These are phyloP conservation scores for Baryphthengus martii DNA, from an alignment of 2,113 vertebrate species.

Conservation along the genomic window DNA sequence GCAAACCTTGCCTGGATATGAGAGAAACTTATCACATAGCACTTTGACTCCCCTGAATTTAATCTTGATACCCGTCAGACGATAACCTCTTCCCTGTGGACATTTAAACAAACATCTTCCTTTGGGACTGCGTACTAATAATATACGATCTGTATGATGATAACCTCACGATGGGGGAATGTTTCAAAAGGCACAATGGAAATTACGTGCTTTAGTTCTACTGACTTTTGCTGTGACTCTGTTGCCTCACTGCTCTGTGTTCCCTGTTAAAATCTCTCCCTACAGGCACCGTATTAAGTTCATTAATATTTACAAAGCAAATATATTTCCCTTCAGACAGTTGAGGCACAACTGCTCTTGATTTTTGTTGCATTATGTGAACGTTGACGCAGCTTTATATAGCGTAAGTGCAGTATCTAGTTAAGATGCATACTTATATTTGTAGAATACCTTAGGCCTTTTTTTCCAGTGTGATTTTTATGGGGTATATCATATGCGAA, in stretches of 20 bases:
- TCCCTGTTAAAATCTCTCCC: neutral
- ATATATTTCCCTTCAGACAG: neutral
- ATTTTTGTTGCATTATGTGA: neutral
- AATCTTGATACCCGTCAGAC: neutral
- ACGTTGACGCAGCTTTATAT: neutral
- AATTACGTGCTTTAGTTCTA: neutral
- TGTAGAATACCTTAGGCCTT: neutral
- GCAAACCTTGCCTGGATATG: neutral
- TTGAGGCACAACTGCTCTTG: neutral
- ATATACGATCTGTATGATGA: neutral
- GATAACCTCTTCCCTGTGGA: neutral
- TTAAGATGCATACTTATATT: neutral
- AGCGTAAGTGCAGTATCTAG: neutral
- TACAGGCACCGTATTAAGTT: neutral
- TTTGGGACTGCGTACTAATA: neutral
- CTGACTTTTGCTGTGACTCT: neutral
- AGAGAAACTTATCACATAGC: neutral
- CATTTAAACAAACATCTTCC: neutral
- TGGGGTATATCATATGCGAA: neutral
- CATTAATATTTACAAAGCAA: constrained; percentile 9
- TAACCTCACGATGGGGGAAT: neutral
- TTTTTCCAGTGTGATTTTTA: neutral
- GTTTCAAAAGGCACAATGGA: neutral
- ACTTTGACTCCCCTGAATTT: neutral
- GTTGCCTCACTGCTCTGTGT: neutral